Conservation (phyloP, 1,140 invertebrate species). For the Psix sp. region DNA sequence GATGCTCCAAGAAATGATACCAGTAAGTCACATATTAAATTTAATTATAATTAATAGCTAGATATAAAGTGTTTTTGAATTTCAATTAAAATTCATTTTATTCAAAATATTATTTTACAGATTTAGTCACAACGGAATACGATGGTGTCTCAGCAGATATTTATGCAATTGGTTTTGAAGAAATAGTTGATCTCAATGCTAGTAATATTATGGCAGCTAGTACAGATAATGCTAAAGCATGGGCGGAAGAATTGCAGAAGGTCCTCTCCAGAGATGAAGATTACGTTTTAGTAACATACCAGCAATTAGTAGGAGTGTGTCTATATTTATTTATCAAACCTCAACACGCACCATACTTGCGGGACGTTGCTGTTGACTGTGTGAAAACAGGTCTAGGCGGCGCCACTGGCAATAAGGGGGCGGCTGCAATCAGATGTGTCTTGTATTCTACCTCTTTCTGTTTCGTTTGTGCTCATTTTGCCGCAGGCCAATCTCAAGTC, state of each 20-base stretch:
- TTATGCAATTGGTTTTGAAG: conserved; percentile 98
- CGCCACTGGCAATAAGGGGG: conserved; percentile 97
- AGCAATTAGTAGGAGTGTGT: conserved; percentile 98
- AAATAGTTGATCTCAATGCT: conserved; percentile 99
- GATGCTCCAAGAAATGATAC: conserved; percentile 81
- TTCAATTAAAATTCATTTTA: background rate
- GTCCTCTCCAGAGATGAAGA: conserved; percentile 91
- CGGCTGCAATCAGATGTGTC: conserved; percentile 94
- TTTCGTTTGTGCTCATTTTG: conserved; percentile 99
- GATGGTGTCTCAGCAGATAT: conserved; percentile 88
- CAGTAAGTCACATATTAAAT: conserved; percentile 67
- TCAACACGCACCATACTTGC: conserved; percentile 89
- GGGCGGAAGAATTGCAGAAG: conserved; percentile 96
- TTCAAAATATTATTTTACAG: conserved; percentile 66
- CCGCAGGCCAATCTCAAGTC: conserved; percentile 98
- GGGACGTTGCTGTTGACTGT: conserved; percentile 94
- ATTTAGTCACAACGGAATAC: conserved; percentile 79
- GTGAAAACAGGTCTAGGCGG: conserved; percentile 99
- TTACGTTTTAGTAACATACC: conserved; percentile 95
- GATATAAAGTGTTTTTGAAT: background rate
- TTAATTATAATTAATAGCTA: too few relatives aligned
- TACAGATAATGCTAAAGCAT: conserved; percentile 96
- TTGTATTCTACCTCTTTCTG: conserved; percentile 95
- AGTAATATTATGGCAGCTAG: conserved; percentile 98
- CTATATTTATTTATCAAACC: conserved; percentile 96